These are phyloP conservation scores for Notodonta dromedarius DNA, from an alignment of 2,888 invertebrate species.

Conservation along the genomic window DNA sequence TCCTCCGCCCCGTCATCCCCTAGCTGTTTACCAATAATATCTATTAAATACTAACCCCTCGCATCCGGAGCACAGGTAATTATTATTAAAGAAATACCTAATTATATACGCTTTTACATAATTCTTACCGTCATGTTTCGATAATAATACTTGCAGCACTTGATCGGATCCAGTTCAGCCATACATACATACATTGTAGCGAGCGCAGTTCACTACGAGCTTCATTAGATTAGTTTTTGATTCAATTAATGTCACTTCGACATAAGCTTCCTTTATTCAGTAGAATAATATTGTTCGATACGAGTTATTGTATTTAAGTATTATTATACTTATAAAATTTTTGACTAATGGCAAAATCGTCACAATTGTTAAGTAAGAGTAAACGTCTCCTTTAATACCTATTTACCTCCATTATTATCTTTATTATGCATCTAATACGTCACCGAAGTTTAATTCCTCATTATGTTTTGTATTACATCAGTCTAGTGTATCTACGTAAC, in stretches of 20 bases:
- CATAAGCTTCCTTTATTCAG: conserved; percentile 53
- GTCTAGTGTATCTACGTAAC: conserved; percentile 38
- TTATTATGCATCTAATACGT: conserved; percentile 54
- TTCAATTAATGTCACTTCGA: conserved; percentile 44
- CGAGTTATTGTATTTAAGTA: conserved; percentile 35
- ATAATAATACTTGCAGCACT: conserved; percentile 43
- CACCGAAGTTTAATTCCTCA: conserved; percentile 43
- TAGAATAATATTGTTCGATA: conserved; percentile 48
- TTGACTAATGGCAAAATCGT: conserved; percentile 82
- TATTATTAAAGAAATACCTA: conserved; percentile 36
- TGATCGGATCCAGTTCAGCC: conserved; percentile 30
- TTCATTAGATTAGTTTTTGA: conserved; percentile 55
- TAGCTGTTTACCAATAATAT: conserved; percentile 17
- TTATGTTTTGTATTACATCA: conserved; percentile 37
- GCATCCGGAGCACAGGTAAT: conserved; percentile 73
- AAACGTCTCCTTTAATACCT: conserved; percentile 35
- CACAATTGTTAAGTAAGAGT: conserved; percentile 81
- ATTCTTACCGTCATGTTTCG: conserved; percentile 36
- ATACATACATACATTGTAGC: conserved; percentile 40
- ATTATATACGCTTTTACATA: conserved; percentile 42
- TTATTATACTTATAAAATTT: conserved; percentile 55
- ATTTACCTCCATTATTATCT: conserved; percentile 37
- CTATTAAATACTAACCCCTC: conserved; percentile 50
- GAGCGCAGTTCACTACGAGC: conserved; percentile 56
- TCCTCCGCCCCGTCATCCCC: conserved; percentile 15